Evolutionary conservation across 1,140 invertebrate species (phyloP), one percentile per base, ranked within the genome.

Genomic region (Sweltsa coloradensis): DNA sequence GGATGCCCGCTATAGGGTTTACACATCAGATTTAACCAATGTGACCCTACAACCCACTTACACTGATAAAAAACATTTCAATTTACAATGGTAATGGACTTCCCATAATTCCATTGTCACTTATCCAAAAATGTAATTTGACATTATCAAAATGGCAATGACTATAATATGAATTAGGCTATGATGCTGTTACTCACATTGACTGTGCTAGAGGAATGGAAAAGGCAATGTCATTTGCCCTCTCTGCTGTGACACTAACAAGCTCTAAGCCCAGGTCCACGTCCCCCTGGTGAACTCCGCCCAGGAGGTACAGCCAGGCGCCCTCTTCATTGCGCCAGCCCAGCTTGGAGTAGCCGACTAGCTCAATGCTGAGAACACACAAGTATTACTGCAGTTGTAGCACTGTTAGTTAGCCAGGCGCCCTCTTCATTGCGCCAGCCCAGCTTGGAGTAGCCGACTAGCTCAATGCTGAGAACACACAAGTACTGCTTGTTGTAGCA

Each of bases 221-320:
- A 41, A 78, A 77, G 43, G 68, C 62, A 68, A 78, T 72, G 25
- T 75, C 69, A 11, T 65, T 58, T 23, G 69, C 64, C 18, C 67
- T 60, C 24, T 75, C 65, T 3, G 66, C 53, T 18, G 68, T 68
- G 0, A 69, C 68, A 0, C 72, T 74, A 2, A 78, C 72, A 3
- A 72, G 73, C 46, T 76, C 74, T 16, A 76, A 53, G 0, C 73
- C 75, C 22, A 78, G 58, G 44, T 79, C 76, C 0, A 78, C 67
- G 2, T 67, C 64, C 9, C 68, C 66, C 3, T 63, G 56, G 14
- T 72, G 67, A 1, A 78, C 65, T 13, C 70, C 73, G 3, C 74
- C 74, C 1, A 78, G 63, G 23, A 79, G 63, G 44, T 76, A 70
- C 0, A 67, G 73, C 73, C 73, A 78, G 3, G 70, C 65, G 0